phyloP scores from a whole-genome alignment of 92 coral and sea anemone species.

The Porites cylindrica region DNA sequence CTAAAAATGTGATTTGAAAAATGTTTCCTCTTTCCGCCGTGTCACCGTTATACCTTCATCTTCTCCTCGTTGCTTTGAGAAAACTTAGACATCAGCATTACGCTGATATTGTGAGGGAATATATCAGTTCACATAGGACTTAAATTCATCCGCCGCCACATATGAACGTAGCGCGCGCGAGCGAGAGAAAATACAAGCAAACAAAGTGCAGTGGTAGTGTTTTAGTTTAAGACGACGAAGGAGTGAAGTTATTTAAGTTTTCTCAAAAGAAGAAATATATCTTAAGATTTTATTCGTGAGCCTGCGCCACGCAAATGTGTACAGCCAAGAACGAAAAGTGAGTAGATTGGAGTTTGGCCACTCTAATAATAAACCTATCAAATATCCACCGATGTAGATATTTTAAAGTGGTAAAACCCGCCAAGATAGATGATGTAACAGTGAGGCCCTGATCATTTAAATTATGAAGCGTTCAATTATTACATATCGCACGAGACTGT shows the following conservation, averaged over 20 bases:
- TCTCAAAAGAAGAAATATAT: constrained; percentile 80
- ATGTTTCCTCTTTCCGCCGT: no score
- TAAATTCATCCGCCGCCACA: constrained; percentile 45
- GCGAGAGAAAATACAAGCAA: constrained; percentile 25
- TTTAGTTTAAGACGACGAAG: constrained; percentile 42
- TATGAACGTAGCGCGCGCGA: constrained; percentile 14
- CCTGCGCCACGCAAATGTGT: constrained; percentile 47
- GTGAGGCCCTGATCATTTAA: constrained; percentile 65
- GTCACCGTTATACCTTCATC: constrained; percentile 1
- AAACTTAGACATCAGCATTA: constrained; percentile 73
- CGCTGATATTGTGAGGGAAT: constrained; percentile 70
- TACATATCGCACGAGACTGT: background rate
- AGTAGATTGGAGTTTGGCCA: constrained; percentile 74
- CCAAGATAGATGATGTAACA: constrained; percentile 31
- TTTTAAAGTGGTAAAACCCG: constrained; percentile 79
- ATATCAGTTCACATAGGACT: constrained; percentile 32
- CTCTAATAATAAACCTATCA: constrained; percentile 78
- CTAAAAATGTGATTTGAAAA: background rate
- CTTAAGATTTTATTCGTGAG: constrained; percentile 67
- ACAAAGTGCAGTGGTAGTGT: constrained; percentile 35
- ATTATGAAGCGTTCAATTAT: background rate
- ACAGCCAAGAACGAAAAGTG: constrained; percentile 47
- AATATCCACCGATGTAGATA: constrained; percentile 89
- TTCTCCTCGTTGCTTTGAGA: constrained; percentile 69
- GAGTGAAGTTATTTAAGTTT: constrained; percentile 88